Base-by-base conservation (phyloP, 2,113 vertebrate genomes). In the Prunella fulvescens region DNA sequence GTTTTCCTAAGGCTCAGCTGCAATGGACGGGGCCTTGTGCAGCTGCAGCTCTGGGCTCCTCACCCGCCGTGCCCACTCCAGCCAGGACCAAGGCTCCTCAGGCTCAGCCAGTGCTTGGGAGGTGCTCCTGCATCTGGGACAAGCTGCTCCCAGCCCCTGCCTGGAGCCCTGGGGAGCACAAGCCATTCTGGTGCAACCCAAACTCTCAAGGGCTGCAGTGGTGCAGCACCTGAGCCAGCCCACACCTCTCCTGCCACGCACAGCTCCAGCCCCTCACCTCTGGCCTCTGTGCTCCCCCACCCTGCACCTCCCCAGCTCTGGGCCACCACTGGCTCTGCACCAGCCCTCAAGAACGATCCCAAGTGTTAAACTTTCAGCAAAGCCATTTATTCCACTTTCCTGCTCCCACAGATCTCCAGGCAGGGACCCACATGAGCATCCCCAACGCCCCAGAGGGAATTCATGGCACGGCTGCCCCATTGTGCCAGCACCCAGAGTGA, bases 331-430 rank as follows among this genome's bases (percentile, higher is more conserved):
- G 5, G 17, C 64, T 91, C 40, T 45, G 42, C 7, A 3, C 25
- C 15, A 8, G 53, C 18, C 10, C 25, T 23, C 73, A 93, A 87
- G 66, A 93, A 97, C 0, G 0, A 66, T n/a, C 67, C 58, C 4
- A 18, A 85, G 35, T 5, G 51, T 54, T 0, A 33, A 72, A 51
- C 18, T 3, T 87, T 93, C 90, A 97, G 94, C 96, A 96, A 97
- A 96, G 96, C 96, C 96, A 96, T 97, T 97, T 96, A 97, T 96
- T 97, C 72, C 42, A 54, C 79, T 73, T 88, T 90, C 79, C 74
- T 95, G 66, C 92, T 95, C 92, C 95, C 93, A 54, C 91, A 94
- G 95, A 92, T 96, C 93, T 94, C 95, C 74, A 73, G 62, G 48
- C 56, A 47, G 78, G 90, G 90, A 66, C 92, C 71, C 70, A 35